Evolutionary conservation across 1,140 invertebrate species (phyloP), one percentile per base, ranked within the genome.

Genomic region (Orius insidiosus): DNA sequence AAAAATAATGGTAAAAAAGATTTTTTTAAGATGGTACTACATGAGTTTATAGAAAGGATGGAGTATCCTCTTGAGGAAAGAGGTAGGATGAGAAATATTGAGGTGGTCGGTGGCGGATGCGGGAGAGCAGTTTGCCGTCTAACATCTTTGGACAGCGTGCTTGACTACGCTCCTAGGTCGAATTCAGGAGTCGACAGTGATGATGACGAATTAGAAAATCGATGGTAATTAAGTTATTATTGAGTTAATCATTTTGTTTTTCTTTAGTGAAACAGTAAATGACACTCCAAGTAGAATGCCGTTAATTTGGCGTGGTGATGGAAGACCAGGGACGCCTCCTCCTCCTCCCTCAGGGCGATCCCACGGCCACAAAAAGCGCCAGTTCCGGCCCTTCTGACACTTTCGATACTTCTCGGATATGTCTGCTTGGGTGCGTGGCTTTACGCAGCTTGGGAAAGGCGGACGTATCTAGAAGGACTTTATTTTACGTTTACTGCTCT

Each of bases 401-500:
- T 85, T 9, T 61, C 75, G 14, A 68, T 85, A 24, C 69, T 85
- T 1, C 62, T 72, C 30, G 69, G 68, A n/a, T n/a, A 85, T 59
- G 72, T 85, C 30, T 73, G 74, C 51, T 59, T 76, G 1, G 81
- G 80, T 6, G 81, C 80, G 0, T 67, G 69, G 5, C 68, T 77
- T 40, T 83, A 83, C 60, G 78, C 76, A 4, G 63, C 72, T 3
- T 76, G 75, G 70, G 76, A 78, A 55, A 72, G 76, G 41, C 85
- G 83, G 82, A 78, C 71, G 15, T 78, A 85, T 55, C 68, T 87
- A 16, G 83, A 89, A 57, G 78, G 81, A 0, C 75, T 79, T 13
- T 89, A 89, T 61, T 88, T 87, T 61, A 86, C 84, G 58, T 89
- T 89, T 60, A 81, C 87, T 24, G 85, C 85, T 0, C 67, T 89